Percentiles rank a stretch among this genome's conserved stretches.
Conservation (phyloP, 92 coral and sea anemone species). For the Hydrozoanthus gracilis region DNA sequence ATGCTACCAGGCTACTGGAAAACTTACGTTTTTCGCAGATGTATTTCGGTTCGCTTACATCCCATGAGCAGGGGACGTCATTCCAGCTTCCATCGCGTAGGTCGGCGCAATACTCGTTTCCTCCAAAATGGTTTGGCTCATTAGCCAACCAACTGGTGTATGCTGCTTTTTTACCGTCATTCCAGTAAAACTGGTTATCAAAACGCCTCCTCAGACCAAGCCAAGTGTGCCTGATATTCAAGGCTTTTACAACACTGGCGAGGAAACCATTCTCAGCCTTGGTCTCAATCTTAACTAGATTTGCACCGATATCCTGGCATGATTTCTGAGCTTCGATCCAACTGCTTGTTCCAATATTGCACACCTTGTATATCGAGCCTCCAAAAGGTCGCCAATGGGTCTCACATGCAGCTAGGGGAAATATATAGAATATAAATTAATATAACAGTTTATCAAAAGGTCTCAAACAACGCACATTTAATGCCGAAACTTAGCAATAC, state of each 20-base stretch:
- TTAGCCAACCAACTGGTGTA: conserved; percentile 10
- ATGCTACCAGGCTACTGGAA: not conserved
- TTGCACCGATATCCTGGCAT: conserved; percentile 29
- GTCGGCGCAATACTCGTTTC: conserved; percentile 21
- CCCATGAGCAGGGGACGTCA: conserved; percentile 4
- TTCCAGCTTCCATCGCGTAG: conserved; percentile 28
- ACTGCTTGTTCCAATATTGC: not conserved
- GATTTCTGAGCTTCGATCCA: conserved; percentile 28
- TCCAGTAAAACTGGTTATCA: conserved; percentile 24
- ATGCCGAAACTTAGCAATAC: no score
- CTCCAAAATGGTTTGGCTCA: conserved; percentile 24
- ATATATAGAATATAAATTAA: no score
- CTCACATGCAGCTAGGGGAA: conserved; percentile 15
- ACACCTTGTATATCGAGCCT: conserved; percentile 4
- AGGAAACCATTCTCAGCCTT: conserved; percentile 25
- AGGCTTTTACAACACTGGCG: not conserved
- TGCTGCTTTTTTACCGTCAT: conserved; percentile 3
- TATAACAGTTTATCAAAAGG: no score
- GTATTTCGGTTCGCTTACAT: not conserved
- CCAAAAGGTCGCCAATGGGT: conserved; percentile 37
- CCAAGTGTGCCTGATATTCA: conserved; percentile 10
- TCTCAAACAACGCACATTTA: no score
- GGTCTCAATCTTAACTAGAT: not conserved
- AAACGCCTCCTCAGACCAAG: conserved; percentile 9
- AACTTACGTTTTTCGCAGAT: conserved; percentile 24